A percentile compares a stretch with the other conserved stretches of the same genome.
Conservation (phyloP, 2,113 vertebrate species). For the Hylia prasina region DNA sequence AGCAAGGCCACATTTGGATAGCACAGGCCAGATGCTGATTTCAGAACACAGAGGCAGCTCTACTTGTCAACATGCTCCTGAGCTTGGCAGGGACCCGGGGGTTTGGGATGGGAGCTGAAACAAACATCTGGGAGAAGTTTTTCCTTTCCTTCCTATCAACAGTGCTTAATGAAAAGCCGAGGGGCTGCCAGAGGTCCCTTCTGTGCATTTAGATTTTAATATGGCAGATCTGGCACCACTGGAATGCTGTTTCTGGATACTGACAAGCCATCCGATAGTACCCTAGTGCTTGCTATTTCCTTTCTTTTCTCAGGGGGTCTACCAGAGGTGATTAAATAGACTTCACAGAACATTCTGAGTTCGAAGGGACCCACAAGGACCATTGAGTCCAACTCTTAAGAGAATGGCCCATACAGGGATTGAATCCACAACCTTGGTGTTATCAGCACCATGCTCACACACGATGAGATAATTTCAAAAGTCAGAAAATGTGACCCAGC, state of each 20-base stretch:
- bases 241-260: not conserved
- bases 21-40: not conserved
- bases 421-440: not conserved
- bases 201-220: not conserved
- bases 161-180: not conserved
- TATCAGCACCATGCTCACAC: not conserved
- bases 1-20: not conserved
- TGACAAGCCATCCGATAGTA: not conserved
- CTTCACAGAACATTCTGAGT: not conserved
- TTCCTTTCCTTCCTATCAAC: not conserved
- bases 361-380: not conserved
- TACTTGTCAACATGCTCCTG: not conserved
- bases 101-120: not conserved
- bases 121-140: not conserved
- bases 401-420: not conserved
- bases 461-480: not conserved
- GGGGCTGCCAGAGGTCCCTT: not conserved
- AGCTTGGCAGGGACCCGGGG: rapidly evolving
- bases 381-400: not conserved
- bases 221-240: not conserved
- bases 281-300: not conserved
- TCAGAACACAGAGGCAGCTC: not conserved
- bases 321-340: not conserved
- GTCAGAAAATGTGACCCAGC: not conserved
- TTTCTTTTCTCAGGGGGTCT: not conserved